These are phyloP conservation scores for Hydriomena furcata DNA, from an alignment of 2,888 invertebrate species.

Conservation along the genomic window DNA sequence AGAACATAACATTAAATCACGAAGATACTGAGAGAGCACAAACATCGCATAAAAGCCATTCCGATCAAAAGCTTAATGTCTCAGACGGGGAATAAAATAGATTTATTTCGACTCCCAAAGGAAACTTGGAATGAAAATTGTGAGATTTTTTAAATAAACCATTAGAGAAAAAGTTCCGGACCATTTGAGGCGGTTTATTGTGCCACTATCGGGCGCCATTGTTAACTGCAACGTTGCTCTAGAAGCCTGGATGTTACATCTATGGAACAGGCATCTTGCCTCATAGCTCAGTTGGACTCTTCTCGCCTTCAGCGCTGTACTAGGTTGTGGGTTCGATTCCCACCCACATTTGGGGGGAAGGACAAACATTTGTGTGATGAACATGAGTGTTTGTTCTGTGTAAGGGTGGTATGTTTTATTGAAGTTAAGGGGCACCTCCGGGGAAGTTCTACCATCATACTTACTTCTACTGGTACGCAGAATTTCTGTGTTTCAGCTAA, in stretches of 20 bases:
- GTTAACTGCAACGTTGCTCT: constrained; percentile 65
- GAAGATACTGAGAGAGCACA: constrained; percentile 68
- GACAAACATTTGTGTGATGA: too few relatives aligned
- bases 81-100: constrained; percentile 71
- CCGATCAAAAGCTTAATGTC: constrained; percentile 77
- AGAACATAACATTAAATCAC: constrained; percentile 73
- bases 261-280: constrained; percentile 29
- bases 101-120: constrained; percentile 71
- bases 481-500: too few relatives aligned
- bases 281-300: too few relatives aligned
- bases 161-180: constrained; percentile 81
- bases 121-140: constrained; percentile 78
- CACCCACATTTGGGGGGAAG: too few relatives aligned
- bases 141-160: constrained; percentile 81
- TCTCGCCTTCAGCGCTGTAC: too few relatives aligned
- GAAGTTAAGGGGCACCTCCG: too few relatives aligned
- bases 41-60: constrained; percentile 80
- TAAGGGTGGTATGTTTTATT: too few relatives aligned
- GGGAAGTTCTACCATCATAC: too few relatives aligned
- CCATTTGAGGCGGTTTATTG: constrained; percentile 80
- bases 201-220: constrained; percentile 73
- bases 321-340: too few relatives aligned
- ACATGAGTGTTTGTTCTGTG: too few relatives aligned
- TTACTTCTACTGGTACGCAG: too few relatives aligned
- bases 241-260: constrained; percentile 37